phyloP scores from a whole-genome alignment of 2,113 vertebrate species.

The Periophthalmus modestus region DNA sequence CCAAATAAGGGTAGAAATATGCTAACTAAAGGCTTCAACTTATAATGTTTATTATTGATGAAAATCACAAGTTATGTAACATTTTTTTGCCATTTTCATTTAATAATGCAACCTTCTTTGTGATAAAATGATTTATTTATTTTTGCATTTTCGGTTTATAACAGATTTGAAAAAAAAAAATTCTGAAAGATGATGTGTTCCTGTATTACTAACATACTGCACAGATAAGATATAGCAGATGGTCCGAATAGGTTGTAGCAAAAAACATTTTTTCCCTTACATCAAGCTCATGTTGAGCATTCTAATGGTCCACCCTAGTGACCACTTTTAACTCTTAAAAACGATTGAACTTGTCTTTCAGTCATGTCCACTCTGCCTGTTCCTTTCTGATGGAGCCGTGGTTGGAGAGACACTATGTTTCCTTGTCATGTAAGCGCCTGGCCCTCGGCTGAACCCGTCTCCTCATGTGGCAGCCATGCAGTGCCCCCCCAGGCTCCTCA shows the following conservation, averaged over 20 bases:
- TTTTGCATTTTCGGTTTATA: too few relatives aligned
- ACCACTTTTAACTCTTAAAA: not conserved
- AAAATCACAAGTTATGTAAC: too few relatives aligned
- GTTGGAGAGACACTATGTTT: slow-evolving; percentile 76
- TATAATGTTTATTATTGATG: too few relatives aligned
- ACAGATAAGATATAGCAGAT: not conserved
- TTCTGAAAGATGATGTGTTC: too few relatives aligned
- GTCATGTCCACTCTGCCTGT: slow-evolving; percentile 18
- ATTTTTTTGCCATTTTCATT: too few relatives aligned
- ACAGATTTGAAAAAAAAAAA: too few relatives aligned
- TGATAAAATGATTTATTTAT: too few relatives aligned
- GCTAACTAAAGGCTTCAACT: too few relatives aligned
- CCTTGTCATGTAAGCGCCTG: slow-evolving; percentile 82
- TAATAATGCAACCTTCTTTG: too few relatives aligned
- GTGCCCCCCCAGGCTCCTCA: slow-evolving; percentile 57
- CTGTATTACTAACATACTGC: not conserved
- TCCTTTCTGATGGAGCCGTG: slow-evolving; percentile 64
- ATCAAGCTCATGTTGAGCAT: not conserved
- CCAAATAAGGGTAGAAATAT: too few relatives aligned
- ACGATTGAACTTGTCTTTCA: slow-evolving; percentile 13
- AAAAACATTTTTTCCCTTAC: too few relatives aligned
- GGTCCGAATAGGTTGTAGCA: too few relatives aligned
- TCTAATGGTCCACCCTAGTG: not conserved
- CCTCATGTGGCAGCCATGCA: slow-evolving; percentile 68
- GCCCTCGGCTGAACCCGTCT: slow-evolving; percentile 65